These are phyloP conservation scores for Ficedula albicollis DNA, from an alignment of 2,797 vertebrate species.

Conservation along the genomic window DNA sequence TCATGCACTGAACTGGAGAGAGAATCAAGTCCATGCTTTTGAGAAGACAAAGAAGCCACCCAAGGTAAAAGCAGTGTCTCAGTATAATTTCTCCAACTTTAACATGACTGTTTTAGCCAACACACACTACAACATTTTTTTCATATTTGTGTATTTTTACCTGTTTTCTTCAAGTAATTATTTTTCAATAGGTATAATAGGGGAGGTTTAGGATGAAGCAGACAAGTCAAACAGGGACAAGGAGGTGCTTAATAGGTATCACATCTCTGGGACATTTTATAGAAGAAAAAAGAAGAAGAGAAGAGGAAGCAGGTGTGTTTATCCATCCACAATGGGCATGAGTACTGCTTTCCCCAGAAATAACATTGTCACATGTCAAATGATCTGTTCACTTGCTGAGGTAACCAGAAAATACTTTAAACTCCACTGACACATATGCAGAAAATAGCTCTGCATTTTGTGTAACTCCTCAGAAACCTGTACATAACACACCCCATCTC, in stretches of 20 bases:
- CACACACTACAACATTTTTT: neutral
- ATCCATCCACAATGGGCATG: neutral
- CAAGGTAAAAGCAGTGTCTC: constrained; percentile 78
- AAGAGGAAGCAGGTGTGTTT: neutral
- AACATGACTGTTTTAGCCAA: neutral
- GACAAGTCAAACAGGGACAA: neutral
- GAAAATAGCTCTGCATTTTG: neutral
- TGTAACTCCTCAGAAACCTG: neutral
- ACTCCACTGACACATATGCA: neutral
- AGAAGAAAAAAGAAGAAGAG: neutral
- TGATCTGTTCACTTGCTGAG: neutral
- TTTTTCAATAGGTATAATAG: neutral
- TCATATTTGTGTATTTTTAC: neutral
- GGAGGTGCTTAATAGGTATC: neutral
- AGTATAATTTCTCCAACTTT: neutral
- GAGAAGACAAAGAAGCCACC: constrained; percentile 53
- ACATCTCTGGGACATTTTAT: neutral
- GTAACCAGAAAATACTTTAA: neutral
- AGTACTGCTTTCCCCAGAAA: neutral
- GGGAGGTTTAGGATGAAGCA: neutral
- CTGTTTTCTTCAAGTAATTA: neutral
- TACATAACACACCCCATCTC: neutral
- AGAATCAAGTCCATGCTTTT: constrained; percentile 71
- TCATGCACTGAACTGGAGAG: constrained; percentile 84
- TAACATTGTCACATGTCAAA: neutral